phyloP scores from a whole-genome alignment of 1,140 invertebrate species.

The Platorchestia sp. region DNA sequence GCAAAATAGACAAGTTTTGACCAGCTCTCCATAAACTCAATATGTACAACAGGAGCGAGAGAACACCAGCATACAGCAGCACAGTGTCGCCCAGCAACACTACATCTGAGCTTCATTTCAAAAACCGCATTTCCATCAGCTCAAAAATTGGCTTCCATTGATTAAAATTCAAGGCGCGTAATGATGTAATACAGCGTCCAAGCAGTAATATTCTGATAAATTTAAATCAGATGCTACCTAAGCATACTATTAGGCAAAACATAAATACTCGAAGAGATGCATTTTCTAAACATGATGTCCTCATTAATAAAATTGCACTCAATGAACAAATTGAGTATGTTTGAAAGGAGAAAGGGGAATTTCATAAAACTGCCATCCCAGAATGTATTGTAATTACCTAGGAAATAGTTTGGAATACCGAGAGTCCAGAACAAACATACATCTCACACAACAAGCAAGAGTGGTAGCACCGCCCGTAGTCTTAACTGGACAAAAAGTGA shows the following conservation, averaged over 20 bases:
- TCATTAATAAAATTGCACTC: neutral
- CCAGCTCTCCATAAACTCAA: neutral
- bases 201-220: neutral
- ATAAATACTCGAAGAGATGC: neutral
- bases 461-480: too few relatives aligned
- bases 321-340: neutral
- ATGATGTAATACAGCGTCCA: neutral
- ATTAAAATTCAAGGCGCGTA: neutral
- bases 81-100: neutral
- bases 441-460: neutral
- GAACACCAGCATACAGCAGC: neutral
- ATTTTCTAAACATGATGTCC: too few relatives aligned
- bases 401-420: neutral
- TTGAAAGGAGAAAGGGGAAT: neutral
- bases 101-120: neutral
- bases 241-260: neutral
- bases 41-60: slow-evolving; percentile 3
- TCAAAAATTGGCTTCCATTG: neutral
- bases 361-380: neutral
- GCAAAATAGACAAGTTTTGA: slow-evolving; percentile 41
- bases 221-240: neutral
- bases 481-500: too few relatives aligned
- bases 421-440: neutral
- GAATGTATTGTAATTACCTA: neutral
- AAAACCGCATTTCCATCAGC: neutral